phyloP scores from a whole-genome alignment of 1,140 invertebrate species.

The Monomorium pharaonis region DNA sequence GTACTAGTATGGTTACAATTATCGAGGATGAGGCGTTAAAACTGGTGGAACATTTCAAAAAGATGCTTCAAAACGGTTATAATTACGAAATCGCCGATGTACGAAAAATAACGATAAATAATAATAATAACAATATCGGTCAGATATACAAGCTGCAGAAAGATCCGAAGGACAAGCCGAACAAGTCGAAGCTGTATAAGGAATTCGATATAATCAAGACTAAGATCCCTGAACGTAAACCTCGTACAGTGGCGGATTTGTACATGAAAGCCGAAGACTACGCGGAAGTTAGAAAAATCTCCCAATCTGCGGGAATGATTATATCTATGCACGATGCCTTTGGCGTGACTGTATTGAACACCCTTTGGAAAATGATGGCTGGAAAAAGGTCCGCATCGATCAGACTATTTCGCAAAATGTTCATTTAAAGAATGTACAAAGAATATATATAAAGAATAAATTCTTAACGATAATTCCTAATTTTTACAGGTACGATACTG shows the following conservation, averaged over 20 bases:
- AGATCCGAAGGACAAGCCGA: constrained; percentile 33
- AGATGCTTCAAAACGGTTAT: constrained; percentile 74
- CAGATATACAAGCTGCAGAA: constrained; percentile 76
- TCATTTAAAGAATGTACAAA: neutral
- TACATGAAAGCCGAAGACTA: constrained; percentile 80
- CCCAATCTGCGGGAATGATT: constrained; percentile 79
- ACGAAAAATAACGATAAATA: neutral
- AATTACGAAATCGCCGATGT: constrained; percentile 34
- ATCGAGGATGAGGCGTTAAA: constrained; percentile 89
- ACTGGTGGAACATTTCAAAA: constrained; percentile 86
- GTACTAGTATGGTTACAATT: constrained; percentile 90
- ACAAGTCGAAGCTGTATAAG: constrained; percentile 29
- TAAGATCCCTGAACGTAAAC: neutral
- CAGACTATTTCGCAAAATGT: neutral
- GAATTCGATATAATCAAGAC: neutral
- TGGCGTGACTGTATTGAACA: constrained; percentile 92
- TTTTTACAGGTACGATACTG: constrained; percentile 86
- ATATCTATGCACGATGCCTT: constrained; percentile 90
- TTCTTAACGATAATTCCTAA: neutral
- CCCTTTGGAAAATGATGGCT: constrained; percentile 94
- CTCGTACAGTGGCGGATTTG: constrained; percentile 76
- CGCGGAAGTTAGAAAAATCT: constrained; percentile 72
- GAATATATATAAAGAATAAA: too few species aligned
- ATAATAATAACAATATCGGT: constrained; percentile 61
- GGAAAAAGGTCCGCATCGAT: constrained; percentile 86